Evolutionary conservation across 2,113 vertebrate species (phyloP).

Genomic region (Neogale vison): DNA sequence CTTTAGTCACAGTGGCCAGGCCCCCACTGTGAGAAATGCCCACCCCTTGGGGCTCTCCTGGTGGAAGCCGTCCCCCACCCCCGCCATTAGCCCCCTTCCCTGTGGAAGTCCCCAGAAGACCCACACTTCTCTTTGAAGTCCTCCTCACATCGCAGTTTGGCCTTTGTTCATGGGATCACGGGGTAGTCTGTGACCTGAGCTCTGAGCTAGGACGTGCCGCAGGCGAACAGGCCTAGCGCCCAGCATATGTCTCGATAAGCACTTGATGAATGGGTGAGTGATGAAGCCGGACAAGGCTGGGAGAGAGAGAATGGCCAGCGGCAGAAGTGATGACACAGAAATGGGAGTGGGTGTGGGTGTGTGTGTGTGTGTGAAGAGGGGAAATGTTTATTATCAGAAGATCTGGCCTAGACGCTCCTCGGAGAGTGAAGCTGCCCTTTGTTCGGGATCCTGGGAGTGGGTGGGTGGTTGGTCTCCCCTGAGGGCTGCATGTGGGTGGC

Average conservation of each 20-base stretch:
- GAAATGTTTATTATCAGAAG: not conserved
- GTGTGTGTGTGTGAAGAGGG: accelerated
- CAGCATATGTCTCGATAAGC: accelerated
- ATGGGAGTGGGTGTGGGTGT: accelerated
- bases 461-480: not conserved
- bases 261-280: accelerated
- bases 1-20: too few relatives aligned
- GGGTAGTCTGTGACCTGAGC: accelerated
- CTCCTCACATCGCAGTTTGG: accelerated
- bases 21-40: accelerated
- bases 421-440: not conserved
- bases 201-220: accelerated
- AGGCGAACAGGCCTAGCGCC: accelerated
- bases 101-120: accelerated
- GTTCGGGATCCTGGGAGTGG: not conserved
- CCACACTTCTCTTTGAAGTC: accelerated
- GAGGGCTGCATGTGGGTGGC: not conserved
- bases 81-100: accelerated
- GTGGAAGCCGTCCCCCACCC: not conserved
- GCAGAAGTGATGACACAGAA: accelerated
- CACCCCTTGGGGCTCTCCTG: not conserved
- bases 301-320: not conserved
- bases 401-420: not conserved
- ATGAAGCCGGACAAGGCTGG: not conserved
- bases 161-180: accelerated